phyloP scores from a whole-genome alignment of 2,797 vertebrate species.

The Botia almorhae region DNA sequence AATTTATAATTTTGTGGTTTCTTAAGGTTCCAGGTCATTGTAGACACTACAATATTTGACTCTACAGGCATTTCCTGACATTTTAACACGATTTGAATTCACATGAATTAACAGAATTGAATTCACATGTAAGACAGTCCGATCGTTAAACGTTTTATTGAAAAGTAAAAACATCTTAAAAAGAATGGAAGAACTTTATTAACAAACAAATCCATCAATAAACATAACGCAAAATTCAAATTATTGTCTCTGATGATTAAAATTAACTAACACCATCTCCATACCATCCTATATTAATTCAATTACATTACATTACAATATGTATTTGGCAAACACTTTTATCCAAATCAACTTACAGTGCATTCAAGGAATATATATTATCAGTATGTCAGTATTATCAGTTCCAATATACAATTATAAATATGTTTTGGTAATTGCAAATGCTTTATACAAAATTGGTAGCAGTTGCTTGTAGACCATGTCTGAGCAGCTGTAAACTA shows the following conservation, averaged over 20 bases:
- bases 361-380: not conserved
- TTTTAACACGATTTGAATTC: constrained; percentile 32
- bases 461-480: no score
- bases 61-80: constrained; percentile 32
- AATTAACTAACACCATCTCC: no score
- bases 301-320: no score
- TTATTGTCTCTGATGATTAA: no score
- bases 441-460: no score
- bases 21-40: constrained; percentile 38
- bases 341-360: no score
- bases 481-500: no score
- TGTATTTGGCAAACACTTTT: no score
- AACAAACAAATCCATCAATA: not conserved
- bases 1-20: constrained; percentile 49
- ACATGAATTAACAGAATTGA: constrained; percentile 22
- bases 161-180: constrained; percentile 5
- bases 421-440: no score
- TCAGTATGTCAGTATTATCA: no score
- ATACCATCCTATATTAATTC: no score
- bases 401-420: no score
- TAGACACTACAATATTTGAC: constrained; percentile 33
- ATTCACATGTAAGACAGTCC: constrained; percentile 43
- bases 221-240: not conserved
- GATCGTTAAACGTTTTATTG: constrained; percentile 18
- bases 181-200: not conserved